Evolutionary conservation across 2,888 invertebrate genomes (phyloP).

Genomic region (Epinotia bilunana): DNA sequence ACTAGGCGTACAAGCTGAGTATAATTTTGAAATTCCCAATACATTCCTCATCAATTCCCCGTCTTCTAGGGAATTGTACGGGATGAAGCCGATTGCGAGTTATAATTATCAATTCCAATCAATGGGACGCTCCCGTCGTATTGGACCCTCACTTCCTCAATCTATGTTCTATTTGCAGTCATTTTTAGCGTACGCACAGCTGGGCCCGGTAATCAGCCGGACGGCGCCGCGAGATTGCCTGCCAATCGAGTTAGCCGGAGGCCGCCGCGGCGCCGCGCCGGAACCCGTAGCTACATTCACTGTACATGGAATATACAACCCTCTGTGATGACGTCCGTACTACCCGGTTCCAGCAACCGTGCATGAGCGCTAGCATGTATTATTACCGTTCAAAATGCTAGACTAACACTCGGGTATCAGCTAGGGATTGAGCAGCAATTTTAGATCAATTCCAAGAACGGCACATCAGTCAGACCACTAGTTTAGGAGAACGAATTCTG

Average conservation of each 20-base stretch:
- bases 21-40: background rate
- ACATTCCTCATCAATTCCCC: background rate
- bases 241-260: conserved; percentile 71
- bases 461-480: background rate
- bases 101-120: conserved; percentile 8
- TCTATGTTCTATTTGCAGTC: conserved; percentile 22
- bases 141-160: conserved; percentile 19
- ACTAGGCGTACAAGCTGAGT: too few species aligned
- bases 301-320: conserved; percentile 8
- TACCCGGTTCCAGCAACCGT: conserved; percentile 6
- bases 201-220: conserved; percentile 52
- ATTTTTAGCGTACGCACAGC: conserved; percentile 37
- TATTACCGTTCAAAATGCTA: background rate
- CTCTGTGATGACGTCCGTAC: conserved; percentile 7
- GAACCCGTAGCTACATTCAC: conserved; percentile 35
- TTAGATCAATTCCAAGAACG: background rate
- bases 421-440: background rate
- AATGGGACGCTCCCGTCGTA: background rate
- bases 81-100: background rate
- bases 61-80: background rate
- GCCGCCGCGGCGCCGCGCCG: conserved; percentile 34
- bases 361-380: background rate
- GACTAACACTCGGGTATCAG: background rate
- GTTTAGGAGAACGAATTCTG: background rate
- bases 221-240: conserved; percentile 75